Base-by-base conservation (phyloP, 2,888 invertebrate species). In the Lasioglossum figueresi region DNA sequence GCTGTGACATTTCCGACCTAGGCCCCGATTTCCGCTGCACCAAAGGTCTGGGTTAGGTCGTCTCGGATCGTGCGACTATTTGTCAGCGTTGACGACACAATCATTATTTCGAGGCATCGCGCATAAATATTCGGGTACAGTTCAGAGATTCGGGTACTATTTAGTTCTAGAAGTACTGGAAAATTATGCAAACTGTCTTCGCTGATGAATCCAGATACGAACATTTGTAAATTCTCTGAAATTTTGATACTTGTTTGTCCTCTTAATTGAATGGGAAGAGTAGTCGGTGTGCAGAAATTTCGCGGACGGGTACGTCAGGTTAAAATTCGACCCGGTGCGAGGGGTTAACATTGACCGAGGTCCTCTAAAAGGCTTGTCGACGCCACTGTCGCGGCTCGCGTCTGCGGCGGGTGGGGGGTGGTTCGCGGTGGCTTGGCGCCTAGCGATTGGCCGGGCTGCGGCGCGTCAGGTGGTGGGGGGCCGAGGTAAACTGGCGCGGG, bases 381-480 rank as follows among this genome's bases (percentile, higher is more conserved):
- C 84, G 84, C 84, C 75, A 78, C 79, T 84, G 83, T 4, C 27
- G 84, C 84, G 74, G 71, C 75, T 84, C 83, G 4, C 12, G 34
- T 19, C 71, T 16, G 56, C 40, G n/a, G 31, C 56, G 68, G 59
- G 68, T 66, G 75, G 63, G 45, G 37, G 37, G 71, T 71, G 6
- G 31, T 31, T 43, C 43, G 23, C 59, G 78, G 31, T 31, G 73
- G 45, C 45, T 70, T 72, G 84, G 66, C 71, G 72, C 77, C 76
- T 77, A 83, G 77, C 85, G 82, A 86, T 87, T 79, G 85, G 74
- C 68, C 68, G 83, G 82, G 89, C 88, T 85, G 88, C 82, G 77
- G 86, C 89, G 83, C 85, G 80, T 78, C 63, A 34, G 79, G 74
- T 63, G 82, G 82, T 82, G 82, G 82, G 85, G 78, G 43, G 5